Evolutionary conservation across 2,113 vertebrate genomes (phyloP).

Genomic region (Bagarius yarrelli): DNA sequence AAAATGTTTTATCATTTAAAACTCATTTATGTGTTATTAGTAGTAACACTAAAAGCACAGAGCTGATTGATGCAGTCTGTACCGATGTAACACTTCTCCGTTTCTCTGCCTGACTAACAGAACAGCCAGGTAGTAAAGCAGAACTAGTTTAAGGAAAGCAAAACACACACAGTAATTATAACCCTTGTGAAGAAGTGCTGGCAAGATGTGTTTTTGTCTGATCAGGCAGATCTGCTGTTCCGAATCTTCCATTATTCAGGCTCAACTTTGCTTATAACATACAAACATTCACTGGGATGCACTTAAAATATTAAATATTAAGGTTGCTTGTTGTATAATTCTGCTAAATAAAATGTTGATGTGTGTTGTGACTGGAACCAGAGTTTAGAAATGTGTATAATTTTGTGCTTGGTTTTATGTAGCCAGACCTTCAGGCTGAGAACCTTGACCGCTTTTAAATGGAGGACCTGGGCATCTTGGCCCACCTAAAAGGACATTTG

Average conservation of each 20-base stretch:
- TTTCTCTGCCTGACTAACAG: too few species aligned
- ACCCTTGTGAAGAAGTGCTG: background rate
- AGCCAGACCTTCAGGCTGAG: too few species aligned
- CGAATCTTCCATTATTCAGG: background rate
- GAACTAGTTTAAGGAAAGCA: background rate
- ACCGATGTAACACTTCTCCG: too few species aligned
- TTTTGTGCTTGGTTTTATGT: too few species aligned
- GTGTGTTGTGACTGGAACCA: too few species aligned
- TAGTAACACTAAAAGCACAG: background rate
- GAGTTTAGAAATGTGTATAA: too few species aligned
- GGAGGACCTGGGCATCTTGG: too few species aligned
- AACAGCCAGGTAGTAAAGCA: background rate
- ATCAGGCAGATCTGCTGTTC: background rate
- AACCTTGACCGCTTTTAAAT: too few species aligned
- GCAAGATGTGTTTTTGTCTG: background rate
- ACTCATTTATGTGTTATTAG: background rate
- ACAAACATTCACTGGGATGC: background rate
- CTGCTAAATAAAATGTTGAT: too few species aligned
- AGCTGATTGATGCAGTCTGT: background rate
- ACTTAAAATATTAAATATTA: background rate
- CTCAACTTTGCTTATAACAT: background rate
- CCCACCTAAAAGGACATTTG: too few species aligned
- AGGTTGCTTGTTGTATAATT: background rate
- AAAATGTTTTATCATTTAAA: background rate
- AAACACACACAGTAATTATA: background rate